Base-by-base conservation (phyloP, 2,888 invertebrate genomes). In the Cephus pulcher region DNA sequence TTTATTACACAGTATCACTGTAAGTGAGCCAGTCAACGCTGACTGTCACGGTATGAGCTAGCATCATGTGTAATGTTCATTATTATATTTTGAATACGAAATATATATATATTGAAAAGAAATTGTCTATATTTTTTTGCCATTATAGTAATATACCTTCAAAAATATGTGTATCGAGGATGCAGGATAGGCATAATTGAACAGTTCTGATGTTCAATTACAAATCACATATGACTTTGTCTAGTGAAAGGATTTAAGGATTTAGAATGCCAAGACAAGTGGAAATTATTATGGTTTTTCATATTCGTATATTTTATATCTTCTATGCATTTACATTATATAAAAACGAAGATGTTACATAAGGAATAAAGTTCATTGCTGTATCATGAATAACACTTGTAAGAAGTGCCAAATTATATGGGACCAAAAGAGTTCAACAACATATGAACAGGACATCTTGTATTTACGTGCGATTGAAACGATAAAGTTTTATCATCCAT, bases 11-110 rank as follows among this genome's bases (percentile, higher is more conserved):
- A 84, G 87, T 88, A 88, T 86, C 86, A 88, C 85, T 88, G 87
- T 87, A 86, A 88, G 87, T 86, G 56, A 56, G 86, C 85, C 87
- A 85, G 87, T 86, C 85, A 85, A 86, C 74, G 84, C 84, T 84
- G 86, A 88, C 87, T 87, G 86, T 84, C 84, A 84, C 84, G 82
- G 87, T 88, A 88, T 86, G 87, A 89, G 87, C 89, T 88, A 89
- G 88, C 88, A 89, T 88, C 89, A 88, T 89, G 89, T 90, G 89
- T 90, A 90, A 90, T 89, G 89, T 91, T 91, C 86, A 90, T 89
- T 88, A 90, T 90, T 91, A 90, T 91, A 91, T 91, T 91, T 91
- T 91, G 90, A 91, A 91, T 91, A 90, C 89, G 87, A 90, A 91
- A 90, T 91, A 90, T 88, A 89, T 56, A 56, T 88, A 89, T 90